Evolutionary conservation across 92 coral and sea anemone genomes (phyloP), one percentile per base, ranked within the genome.

Genomic region (Heteractis magnifica): DNA sequence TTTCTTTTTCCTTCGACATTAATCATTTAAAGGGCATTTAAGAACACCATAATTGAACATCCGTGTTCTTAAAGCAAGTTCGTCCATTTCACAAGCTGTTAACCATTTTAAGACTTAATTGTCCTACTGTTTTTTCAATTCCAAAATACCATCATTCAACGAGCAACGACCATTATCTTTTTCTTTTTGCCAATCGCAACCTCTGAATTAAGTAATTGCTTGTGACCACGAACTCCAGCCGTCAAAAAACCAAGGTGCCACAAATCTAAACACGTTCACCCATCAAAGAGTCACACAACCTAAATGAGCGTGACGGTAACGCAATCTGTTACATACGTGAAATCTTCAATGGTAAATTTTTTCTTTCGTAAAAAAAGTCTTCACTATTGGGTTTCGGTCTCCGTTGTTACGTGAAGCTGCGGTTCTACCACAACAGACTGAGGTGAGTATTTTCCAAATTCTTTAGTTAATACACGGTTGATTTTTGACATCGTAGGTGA

Each of bases 231-330:
- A 62, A 18, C 70, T 62, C 70, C 70, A 62, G 26, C 23, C 70
- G 70, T 18, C 70, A 62, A 6, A 18, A 62, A 18, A 26, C 70
- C 23, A 62, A 0, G 70, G 70, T 19, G 70, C 70, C 70, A 8
- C 70, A 62, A 16, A 6, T 62, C 70, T 62, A 62, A 62, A 18
- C 70, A 62, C 23, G 64, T 62, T 18, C 70, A 62, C 70, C 70
- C 70, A 23, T 62, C 70, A 62, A 62, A 14, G 53, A 48, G 81
- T 77, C 81, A 52, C 60, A 77, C 34, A 10, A 77, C 26, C 64
- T 21, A 68, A 56, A 41, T 70, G 73, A 79, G 64, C 82, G 65
- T 77, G 71, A 77, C 81, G 72, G 82, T 79, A 79, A 79, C 82
- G 82, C 82, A 79, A 79, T 56, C 82, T 19, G 21, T 51, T 21